Evolutionary conservation across 2,797 vertebrate genomes (phyloP), one percentile per base, ranked within the genome.

Genomic region (Ibycter americanus): DNA sequence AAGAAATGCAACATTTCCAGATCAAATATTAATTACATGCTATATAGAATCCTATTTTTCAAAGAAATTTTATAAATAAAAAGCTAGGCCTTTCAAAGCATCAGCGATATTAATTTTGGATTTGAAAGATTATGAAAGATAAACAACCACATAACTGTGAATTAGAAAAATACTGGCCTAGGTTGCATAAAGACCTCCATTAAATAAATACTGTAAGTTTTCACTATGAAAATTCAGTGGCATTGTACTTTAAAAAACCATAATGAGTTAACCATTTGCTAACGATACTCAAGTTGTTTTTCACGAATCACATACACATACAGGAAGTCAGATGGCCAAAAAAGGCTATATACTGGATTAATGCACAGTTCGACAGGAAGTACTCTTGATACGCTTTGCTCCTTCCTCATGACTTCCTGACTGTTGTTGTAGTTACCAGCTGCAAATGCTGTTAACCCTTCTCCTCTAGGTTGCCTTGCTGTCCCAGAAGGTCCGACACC

Each of bases 101-200:
- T 95, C 89, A 93, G 93, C 83, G 95, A 32, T 96, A 96, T 87
- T 95, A 42, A 93, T 95, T 93, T 91, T 76, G 80, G 89, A 96
- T 96, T 93, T 94, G 92, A 97, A 97, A 88, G 70, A 94, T 91
- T 94, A 95, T 95, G 96, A 97, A 97, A 97, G 93, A 93, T 93
- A 98, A 96, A 95, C 96, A 92, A 96, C 91, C 95, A 97, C 90
- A 5, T 90, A 97, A 96, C 93, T 86, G 95, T 96, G 97, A 97
- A 92, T 97, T 98, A 98, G 97, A 98, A 98, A 98, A 98, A 98
- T 98, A 98, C 97, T 96, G 96, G 97, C 98, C 97, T 97, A 98
- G 97, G 82, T 91, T 95, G 93, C 97, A 96, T 97, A 98, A 98
- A 98, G 98, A 98, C 95, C 94, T 90, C 93, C 93, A 71, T 88